Conservation (phyloP, 1,140 invertebrate species). For the Probaryconus sp. region DNA sequence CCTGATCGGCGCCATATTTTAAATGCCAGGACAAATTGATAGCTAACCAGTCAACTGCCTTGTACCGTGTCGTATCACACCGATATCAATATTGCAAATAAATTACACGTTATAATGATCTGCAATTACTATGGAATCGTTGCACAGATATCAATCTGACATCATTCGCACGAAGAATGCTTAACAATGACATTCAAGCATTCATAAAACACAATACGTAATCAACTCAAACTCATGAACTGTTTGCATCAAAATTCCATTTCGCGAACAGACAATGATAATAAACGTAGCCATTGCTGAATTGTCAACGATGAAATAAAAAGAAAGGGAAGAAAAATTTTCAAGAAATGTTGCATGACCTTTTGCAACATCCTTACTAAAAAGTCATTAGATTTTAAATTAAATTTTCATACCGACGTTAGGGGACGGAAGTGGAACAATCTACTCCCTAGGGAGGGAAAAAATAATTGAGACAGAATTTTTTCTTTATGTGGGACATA, state of each 20-base stretch:
- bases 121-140: conserved; percentile 24
- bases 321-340: too few species aligned
- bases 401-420: too few species aligned
- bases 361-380: too few species aligned
- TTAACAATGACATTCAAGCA: background rate
- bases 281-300: too few species aligned
- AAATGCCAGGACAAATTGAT: conserved; percentile 22
- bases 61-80: background rate
- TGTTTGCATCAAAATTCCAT: background rate
- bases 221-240: conserved; percentile 2
- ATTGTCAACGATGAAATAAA: too few species aligned
- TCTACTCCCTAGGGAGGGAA: too few species aligned
- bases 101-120: conserved; percentile 22
- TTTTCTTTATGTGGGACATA: conserved; percentile 28
- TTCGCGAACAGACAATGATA: conserved; percentile 2
- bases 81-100: conserved; percentile 31
- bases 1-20: background rate
- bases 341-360: too few species aligned
- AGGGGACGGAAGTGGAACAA: too few species aligned
- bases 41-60: conserved; percentile 5
- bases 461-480: too few species aligned
- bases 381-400: too few species aligned
- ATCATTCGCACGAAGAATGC: background rate
- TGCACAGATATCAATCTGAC: conserved; percentile 6
- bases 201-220: too few species aligned